Evolutionary conservation across 2,113 vertebrate species (phyloP).

Genomic region (Pterocles gutturalis): DNA sequence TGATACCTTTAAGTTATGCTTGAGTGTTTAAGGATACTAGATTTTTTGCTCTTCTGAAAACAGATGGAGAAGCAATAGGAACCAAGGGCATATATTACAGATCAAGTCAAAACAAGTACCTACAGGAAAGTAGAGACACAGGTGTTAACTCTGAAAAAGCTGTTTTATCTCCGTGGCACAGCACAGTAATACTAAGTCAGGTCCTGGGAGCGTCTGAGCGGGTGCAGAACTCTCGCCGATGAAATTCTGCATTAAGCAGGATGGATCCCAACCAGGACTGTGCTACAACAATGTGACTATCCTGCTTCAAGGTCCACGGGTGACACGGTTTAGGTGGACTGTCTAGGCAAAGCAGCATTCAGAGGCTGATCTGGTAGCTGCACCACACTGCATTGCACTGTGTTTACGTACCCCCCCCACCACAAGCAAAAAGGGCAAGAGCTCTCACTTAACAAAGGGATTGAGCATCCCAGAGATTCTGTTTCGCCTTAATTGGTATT

Average conservation of each 20-base stretch:
- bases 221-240: background rate
- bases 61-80: background rate
- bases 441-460: background rate
- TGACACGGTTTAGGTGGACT: background rate
- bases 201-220: background rate
- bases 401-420: background rate
- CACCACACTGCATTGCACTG: background rate
- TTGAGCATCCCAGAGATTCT: background rate
- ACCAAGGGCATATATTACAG: background rate
- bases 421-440: background rate
- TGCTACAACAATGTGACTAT: background rate
- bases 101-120: background rate
- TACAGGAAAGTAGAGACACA: background rate
- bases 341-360: background rate
- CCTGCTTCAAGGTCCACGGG: background rate
- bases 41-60: background rate
- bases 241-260: background rate
- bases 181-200: background rate
- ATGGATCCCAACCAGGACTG: rapidly evolving
- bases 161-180: background rate
- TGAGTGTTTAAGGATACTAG: background rate
- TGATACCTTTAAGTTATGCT: background rate
- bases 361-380: background rate
- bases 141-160: background rate
- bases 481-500: conserved; percentile 28